Conservation (phyloP, 2,888 invertebrate species). For the Gymnosoma rotundatum region DNA sequence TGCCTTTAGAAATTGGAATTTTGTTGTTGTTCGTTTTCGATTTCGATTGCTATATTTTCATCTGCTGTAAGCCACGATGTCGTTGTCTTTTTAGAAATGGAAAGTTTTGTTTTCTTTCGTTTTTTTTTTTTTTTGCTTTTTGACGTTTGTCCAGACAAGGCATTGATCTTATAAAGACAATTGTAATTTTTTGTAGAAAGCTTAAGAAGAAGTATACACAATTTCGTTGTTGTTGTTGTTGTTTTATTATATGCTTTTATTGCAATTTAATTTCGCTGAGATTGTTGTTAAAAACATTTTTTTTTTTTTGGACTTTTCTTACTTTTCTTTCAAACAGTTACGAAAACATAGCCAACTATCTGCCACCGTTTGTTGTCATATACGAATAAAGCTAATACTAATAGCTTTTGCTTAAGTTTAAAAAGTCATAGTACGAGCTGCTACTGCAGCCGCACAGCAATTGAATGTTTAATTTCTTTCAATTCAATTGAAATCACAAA, state of each 20-base stretch:
- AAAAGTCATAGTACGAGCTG: conserved; percentile 41
- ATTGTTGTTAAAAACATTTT: conserved; percentile 20
- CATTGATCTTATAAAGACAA: conserved; percentile 67
- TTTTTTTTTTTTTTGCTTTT: too few relatives aligned
- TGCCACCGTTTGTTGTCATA: conserved; percentile 59
- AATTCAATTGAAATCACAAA: conserved; percentile 65
- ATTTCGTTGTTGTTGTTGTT: background rate
- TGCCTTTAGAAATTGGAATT: conserved; percentile 61
- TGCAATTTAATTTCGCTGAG: conserved; percentile 42
- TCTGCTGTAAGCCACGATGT: conserved; percentile 61
- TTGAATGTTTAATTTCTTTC: conserved; percentile 64
- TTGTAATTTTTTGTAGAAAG: conserved; percentile 65
- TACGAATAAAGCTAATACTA: conserved; percentile 34
- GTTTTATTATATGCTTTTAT: conserved; percentile 22
- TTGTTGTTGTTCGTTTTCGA: conserved; percentile 39
- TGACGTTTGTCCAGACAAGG: conserved; percentile 68
- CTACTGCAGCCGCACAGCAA: conserved; percentile 41
- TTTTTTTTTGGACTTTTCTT: conserved; percentile 15
- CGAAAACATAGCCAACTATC: conserved; percentile 57
- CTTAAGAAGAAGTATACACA: conserved; percentile 55
- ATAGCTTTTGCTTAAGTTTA: conserved; percentile 32
- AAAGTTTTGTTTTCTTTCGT: conserved; percentile 55
- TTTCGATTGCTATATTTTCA: conserved; percentile 59
- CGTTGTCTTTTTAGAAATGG: conserved; percentile 69
- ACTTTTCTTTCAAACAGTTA: conserved; percentile 51